These are phyloP conservation scores for Pipistrellus pygmaeus DNA, from an alignment of 2,797 vertebrate genomes.

Conservation along the genomic window DNA sequence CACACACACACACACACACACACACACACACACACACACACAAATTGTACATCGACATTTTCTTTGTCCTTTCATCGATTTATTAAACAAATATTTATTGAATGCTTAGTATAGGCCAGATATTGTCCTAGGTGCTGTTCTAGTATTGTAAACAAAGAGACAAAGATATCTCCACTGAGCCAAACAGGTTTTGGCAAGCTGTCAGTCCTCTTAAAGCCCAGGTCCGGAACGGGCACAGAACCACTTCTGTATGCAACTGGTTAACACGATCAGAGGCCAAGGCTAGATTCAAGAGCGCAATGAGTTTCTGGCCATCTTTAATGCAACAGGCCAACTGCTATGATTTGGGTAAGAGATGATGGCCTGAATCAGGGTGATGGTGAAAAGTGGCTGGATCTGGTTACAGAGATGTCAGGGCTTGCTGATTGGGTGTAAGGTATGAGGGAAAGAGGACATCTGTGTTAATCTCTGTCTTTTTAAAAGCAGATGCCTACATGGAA, in stretches of 20 bases:
- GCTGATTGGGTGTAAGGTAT: slow-evolving; percentile 11
- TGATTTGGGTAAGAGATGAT: background rate
- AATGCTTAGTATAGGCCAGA: slow-evolving; percentile 8
- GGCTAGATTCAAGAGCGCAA: background rate
- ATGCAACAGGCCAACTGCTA: background rate
- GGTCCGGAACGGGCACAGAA: slow-evolving; percentile 14
- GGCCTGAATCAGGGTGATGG: background rate
- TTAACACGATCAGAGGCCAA: slow-evolving; percentile 40
- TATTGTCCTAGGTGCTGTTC: background rate
- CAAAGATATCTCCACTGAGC: background rate
- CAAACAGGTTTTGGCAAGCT: background rate
- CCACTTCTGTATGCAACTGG: slow-evolving; percentile 25
- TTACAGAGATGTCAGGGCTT: background rate
- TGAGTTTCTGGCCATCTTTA: slow-evolving; percentile 44
- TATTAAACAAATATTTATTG: slow-evolving; percentile 41
- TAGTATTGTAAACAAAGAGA: slow-evolving; percentile 1
- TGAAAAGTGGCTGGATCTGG: background rate
- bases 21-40: background rate
- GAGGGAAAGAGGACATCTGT: background rate
- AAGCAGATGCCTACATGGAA: slow-evolving; percentile 17
- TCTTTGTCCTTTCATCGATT: slow-evolving; percentile 50
- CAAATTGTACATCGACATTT: slow-evolving; percentile 38
- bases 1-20: background rate
- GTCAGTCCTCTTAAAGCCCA: slow-evolving; percentile 43
- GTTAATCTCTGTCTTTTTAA: slow-evolving; percentile 41